Conservation (phyloP, 1,140 invertebrate genomes). For the Protaetia brevitarsis region DNA sequence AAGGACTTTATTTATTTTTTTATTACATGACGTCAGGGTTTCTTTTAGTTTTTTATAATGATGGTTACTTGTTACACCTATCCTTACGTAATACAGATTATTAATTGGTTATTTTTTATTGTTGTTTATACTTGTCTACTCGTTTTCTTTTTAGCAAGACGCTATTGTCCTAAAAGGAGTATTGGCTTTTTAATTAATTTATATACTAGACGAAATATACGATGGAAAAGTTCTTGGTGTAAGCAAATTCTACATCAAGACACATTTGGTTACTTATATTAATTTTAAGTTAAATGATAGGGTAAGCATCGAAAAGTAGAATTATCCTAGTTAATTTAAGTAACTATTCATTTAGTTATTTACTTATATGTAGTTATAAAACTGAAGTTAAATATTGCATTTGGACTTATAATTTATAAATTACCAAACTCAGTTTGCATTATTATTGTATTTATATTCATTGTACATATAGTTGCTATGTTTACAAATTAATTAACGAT, state of each 20-base stretch:
- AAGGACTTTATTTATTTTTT: slow-evolving; percentile 23
- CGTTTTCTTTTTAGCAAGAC: background rate
- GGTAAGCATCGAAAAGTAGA: too few species aligned
- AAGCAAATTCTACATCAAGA: too few species aligned
- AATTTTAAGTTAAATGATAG: too few species aligned
- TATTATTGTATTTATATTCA: background rate
- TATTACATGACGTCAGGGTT: slow-evolving; percentile 20
- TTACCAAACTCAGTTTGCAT: background rate
- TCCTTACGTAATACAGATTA: background rate
- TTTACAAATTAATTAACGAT: too few species aligned
- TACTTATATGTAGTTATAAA: too few species aligned
- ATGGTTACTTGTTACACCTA: background rate
- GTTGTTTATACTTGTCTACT: background rate
- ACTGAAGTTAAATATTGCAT: too few species aligned
- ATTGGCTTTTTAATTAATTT: background rate
- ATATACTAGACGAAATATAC: too few species aligned
- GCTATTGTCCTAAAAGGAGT: background rate
- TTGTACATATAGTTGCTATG: background rate
- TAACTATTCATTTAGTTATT: too few species aligned
- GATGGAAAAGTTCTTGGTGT: too few species aligned
- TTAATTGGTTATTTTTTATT: background rate
- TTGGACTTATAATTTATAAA: too few species aligned
- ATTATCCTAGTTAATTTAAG: too few species aligned
- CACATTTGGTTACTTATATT: too few species aligned
- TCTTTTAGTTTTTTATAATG: slow-evolving; percentile 19